Percentiles rank a stretch among this genome's conserved stretches.
Conservation (phyloP, 1,140 invertebrate species). For the Lepidurus couesii region DNA sequence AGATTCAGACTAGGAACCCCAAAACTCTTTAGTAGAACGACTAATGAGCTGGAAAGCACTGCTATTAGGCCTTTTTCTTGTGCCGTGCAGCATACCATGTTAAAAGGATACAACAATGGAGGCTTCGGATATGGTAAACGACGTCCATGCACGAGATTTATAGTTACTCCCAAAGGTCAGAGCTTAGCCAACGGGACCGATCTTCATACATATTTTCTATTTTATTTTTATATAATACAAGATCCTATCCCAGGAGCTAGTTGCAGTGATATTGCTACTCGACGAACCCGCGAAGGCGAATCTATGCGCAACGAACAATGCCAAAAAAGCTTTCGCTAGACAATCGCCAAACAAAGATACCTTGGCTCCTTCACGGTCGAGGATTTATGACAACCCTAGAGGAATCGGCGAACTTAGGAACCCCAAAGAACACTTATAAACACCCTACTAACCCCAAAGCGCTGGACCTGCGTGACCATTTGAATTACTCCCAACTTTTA, state of each 20-base stretch:
- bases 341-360: not conserved
- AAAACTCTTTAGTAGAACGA: not conserved
- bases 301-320: no score
- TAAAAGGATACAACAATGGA: no score
- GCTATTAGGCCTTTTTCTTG: conserved; percentile 5
- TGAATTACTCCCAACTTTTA: not conserved
- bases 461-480: not conserved
- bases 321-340: no score
- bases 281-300: no score
- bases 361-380: not conserved
- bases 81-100: not conserved
- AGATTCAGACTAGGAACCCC: not conserved
- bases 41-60: conserved; percentile 1
- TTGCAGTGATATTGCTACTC: no score
- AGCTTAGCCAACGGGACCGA: not conserved
- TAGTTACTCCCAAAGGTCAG: not conserved
- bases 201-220: not conserved
- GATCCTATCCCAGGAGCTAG: no score
- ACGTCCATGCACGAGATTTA: not conserved
- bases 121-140: not conserved
- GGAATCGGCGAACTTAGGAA: not conserved
- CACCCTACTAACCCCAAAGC: not conserved
- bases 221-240: not conserved
- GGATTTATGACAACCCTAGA: conserved; percentile 8
- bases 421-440: not conserved